phyloP scores from a whole-genome alignment of 2,797 vertebrate species.

The Distichodus sexfasciatus region DNA sequence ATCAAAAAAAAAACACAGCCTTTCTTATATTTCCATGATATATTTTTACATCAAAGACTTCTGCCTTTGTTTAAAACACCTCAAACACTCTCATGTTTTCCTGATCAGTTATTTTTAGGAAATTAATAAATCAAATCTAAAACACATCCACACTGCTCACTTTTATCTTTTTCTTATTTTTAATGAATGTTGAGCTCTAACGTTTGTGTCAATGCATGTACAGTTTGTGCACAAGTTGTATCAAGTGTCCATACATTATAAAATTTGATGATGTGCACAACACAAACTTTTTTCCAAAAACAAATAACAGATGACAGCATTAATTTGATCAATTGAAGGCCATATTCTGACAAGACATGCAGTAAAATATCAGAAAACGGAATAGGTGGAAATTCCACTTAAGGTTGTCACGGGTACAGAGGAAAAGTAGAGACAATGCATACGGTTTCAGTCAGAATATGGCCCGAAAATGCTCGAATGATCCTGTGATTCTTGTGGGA shows the following conservation, averaged over 20 bases:
- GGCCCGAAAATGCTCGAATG: neutral
- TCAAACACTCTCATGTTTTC: no score
- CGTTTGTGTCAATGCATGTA: slow-evolving; percentile 36
- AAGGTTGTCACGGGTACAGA: neutral
- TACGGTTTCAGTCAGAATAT: neutral
- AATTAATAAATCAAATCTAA: no score
- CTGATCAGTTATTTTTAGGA: no score
- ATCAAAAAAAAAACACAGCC: no score
- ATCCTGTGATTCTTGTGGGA: neutral
- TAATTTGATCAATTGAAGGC: slow-evolving; percentile 6
- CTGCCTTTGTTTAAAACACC: no score
- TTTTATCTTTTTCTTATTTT: slow-evolving; percentile 14
- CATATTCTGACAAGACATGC: slow-evolving; percentile 15
- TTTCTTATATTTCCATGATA: no score
- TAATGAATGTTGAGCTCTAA: slow-evolving; percentile 36
- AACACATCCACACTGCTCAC: neutral
- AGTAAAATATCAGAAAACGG: slow-evolving; percentile 3
- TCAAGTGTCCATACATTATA: slow-evolving; percentile 43
- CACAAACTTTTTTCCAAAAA: slow-evolving; percentile 40
- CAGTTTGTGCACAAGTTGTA: slow-evolving; percentile 32
- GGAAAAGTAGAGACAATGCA: neutral
- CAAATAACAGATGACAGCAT: slow-evolving; percentile 24
- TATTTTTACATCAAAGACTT: no score
- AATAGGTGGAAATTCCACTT: neutral
- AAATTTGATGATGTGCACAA: slow-evolving; percentile 36